A percentile compares a stretch with the other conserved stretches of the same genome.
phyloP scores from a whole-genome alignment of 2,113 vertebrate genomes.

The Tetrao urogallus region DNA sequence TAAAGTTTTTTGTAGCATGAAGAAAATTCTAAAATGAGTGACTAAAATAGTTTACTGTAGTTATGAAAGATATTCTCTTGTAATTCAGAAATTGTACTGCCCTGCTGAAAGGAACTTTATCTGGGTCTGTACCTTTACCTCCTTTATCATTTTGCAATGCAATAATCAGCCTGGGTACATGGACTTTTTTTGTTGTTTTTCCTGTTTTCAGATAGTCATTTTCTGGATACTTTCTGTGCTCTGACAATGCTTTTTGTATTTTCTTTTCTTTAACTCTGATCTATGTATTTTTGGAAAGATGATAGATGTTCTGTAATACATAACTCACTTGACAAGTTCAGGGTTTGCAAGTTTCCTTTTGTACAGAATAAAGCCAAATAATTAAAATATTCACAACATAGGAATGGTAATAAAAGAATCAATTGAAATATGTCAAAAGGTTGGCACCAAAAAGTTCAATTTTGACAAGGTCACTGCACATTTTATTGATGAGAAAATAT shows the following conservation, averaged over 20 bases:
- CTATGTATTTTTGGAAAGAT: neutral
- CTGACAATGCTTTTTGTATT: neutral
- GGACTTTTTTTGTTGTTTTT: rapidly evolving
- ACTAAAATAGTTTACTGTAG: neutral
- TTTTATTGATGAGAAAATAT: constrained; percentile 27
- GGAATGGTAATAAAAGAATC: constrained; percentile 7
- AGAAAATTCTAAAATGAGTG: neutral
- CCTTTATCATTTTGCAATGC: neutral
- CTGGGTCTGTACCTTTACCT: rapidly evolving
- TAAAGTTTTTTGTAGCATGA: neutral
- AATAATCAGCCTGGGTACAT: neutral
- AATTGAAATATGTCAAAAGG: neutral
- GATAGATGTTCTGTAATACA: neutral
- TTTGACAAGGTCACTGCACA: neutral
- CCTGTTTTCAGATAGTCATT: neutral
- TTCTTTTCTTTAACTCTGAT: neutral
- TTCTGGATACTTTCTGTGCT: neutral
- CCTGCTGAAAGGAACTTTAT: neutral
- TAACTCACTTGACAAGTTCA: neutral
- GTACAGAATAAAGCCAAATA: neutral
- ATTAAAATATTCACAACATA: constrained; percentile 20
- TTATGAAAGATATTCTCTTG: neutral
- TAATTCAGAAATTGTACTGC: neutral
- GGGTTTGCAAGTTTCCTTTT: neutral
- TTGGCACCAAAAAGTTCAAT: neutral